Evolutionary conservation across 2,113 vertebrate species (phyloP).

Genomic region (Trogon surrucura): DNA sequence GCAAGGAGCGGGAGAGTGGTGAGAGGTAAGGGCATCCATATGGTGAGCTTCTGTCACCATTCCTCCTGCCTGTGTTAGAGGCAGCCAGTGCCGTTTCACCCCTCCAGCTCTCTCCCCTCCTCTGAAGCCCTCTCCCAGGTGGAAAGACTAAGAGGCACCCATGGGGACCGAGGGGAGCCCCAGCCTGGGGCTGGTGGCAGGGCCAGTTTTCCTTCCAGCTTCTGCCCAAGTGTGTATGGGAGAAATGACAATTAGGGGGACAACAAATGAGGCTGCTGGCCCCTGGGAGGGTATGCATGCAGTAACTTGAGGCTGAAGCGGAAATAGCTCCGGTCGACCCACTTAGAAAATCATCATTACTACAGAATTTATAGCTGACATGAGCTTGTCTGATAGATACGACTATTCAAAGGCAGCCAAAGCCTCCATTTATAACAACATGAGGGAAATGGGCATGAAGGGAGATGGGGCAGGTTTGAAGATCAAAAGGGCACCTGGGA

Average conservation of each 20-base stretch:
- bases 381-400: constrained; percentile 77
- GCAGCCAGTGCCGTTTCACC: rapidly evolving
- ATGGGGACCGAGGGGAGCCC: background rate
- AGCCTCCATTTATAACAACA: constrained; percentile 75
- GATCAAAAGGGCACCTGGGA: background rate
- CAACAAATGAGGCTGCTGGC: constrained; percentile 41
- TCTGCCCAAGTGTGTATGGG: background rate
- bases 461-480: background rate
- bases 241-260: constrained; percentile 57
- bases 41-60: background rate
- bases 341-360: constrained; percentile 80
- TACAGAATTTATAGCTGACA: constrained; percentile 76
- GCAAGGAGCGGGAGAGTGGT: background rate
- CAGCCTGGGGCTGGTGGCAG: background rate
- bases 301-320: constrained; percentile 79
- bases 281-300: background rate
- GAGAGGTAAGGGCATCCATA: constrained; percentile 49
- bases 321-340: constrained; percentile 78
- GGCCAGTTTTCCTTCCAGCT: background rate
- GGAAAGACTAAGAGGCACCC: background rate
- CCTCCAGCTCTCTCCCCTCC: background rate
- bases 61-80: background rate
- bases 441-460: background rate
- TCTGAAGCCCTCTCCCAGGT: background rate
- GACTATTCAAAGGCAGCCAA: constrained; percentile 76